A percentile compares a stretch with the other conserved stretches of the same genome.
Evolutionary conservation across 2,113 vertebrate genomes (phyloP).

Genomic region (Carlito syrichta): DNA sequence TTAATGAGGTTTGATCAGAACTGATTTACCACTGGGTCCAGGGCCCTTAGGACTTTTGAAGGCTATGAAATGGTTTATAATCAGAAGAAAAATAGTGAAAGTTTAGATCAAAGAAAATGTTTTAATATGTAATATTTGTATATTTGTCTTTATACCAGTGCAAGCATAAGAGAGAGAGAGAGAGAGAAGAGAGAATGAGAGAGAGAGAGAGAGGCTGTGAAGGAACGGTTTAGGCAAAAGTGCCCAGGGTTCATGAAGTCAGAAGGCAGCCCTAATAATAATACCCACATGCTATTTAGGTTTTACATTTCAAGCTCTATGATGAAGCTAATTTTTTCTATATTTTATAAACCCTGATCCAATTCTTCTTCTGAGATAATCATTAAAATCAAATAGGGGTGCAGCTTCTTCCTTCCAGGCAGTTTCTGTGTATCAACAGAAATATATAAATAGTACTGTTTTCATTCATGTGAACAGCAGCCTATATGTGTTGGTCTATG

Average conservation of each 20-base stretch:
- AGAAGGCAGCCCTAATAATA: not conserved
- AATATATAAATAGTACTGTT: not conserved
- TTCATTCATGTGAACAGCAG: too few species aligned
- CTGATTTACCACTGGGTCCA: not conserved
- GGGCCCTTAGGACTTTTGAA: not conserved
- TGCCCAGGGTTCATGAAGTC: not conserved
- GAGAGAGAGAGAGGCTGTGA: not conserved
- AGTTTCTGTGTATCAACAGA: not conserved
- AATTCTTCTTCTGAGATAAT: not conserved
- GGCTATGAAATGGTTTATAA: not conserved
- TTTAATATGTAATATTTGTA: not conserved
- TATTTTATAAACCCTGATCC: not conserved
- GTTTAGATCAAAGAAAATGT: not conserved
- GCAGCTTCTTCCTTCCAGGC: not conserved
- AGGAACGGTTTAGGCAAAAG: not conserved
- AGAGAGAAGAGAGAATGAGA: not conserved
- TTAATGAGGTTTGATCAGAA: not conserved
- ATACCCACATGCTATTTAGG: not conserved
- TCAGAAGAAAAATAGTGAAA: not conserved
- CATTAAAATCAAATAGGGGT: not conserved
- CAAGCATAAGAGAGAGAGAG: not conserved
- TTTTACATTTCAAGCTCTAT: not conserved
- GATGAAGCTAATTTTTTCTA: not conserved
- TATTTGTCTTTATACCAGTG: fast-evolving
- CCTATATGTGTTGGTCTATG: not conserved